A percentile compares a stretch with the other conserved stretches of the same genome.
Conservation (phyloP, 2,113 vertebrate genomes). For the Bombycilla garrulus region DNA sequence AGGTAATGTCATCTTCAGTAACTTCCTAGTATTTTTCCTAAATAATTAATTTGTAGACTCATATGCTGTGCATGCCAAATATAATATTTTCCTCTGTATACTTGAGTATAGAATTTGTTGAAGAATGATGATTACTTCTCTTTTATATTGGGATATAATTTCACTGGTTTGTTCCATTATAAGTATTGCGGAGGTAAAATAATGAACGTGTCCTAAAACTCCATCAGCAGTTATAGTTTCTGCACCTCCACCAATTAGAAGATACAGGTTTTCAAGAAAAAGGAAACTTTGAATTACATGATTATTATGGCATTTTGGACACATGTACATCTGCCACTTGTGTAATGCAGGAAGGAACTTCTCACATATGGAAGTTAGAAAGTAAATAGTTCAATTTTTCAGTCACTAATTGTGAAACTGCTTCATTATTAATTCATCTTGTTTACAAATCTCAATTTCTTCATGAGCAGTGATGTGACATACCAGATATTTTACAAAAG, state of each 20-base stretch:
- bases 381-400: neutral
- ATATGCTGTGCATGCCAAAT: neutral
- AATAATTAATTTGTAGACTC: neutral
- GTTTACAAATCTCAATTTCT: neutral
- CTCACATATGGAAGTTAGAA: neutral
- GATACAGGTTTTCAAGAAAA: neutral
- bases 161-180: neutral
- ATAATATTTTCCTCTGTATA: neutral
- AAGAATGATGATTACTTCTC: neutral
- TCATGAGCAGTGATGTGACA: neutral
- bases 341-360: neutral
- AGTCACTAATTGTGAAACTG: neutral
- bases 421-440: neutral
- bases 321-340: neutral
- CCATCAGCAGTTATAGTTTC: neutral
- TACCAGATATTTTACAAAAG: neutral
- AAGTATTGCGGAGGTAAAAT: neutral
- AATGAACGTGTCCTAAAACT: neutral
- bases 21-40: neutral
- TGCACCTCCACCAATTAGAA: neutral
- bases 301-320: neutral
- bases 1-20: conserved; percentile 74
- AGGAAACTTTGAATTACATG: neutral
- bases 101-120: neutral
- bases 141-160: neutral